Evolutionary conservation across 2,797 vertebrate species (phyloP).

Genomic region (Acipenser oxyrinchus): DNA sequence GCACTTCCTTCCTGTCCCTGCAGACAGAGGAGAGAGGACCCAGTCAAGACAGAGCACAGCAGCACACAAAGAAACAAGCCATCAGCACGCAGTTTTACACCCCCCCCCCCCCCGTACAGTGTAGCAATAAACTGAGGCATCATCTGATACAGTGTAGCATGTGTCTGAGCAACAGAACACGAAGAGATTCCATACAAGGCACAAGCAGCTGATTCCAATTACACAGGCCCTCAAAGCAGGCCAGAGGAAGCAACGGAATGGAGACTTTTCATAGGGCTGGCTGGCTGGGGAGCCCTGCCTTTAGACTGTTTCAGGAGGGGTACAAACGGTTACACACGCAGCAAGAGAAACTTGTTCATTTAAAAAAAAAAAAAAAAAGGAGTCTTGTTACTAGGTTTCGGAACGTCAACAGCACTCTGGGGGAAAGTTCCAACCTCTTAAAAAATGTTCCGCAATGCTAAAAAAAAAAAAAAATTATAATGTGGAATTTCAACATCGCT

Average conservation of each 20-base stretch:
- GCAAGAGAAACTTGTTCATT: no score
- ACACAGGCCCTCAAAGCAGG: conserved; percentile 37
- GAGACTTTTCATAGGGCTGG: background rate
- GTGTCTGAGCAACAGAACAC: conserved; percentile 25
- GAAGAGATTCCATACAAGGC: conserved; percentile 48
- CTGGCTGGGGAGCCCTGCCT: no score
- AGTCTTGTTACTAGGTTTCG: no score
- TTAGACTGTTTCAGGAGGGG: no score
- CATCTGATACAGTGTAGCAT: conserved; percentile 29
- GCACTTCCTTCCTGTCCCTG: conserved; percentile 73
- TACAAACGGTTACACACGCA: no score
- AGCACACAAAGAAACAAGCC: background rate
- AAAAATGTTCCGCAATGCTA: no score
- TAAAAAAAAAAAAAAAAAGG: no score
- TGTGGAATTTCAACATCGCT: no score
- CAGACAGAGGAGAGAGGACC: conserved; percentile 10
- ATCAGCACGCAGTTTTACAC: no score
- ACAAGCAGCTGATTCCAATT: conserved; percentile 64
- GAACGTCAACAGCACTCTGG: no score
- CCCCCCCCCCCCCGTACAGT: conserved; percentile 21
- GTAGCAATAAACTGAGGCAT: conserved; percentile 42
- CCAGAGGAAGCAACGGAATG: conserved; percentile 26
- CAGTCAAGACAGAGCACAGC: background rate
- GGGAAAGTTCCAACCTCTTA: no score
- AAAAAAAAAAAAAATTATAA: no score